These are phyloP conservation scores for Anthophora plumipes DNA, from an alignment of 2,888 invertebrate genomes.

Conservation along the genomic window DNA sequence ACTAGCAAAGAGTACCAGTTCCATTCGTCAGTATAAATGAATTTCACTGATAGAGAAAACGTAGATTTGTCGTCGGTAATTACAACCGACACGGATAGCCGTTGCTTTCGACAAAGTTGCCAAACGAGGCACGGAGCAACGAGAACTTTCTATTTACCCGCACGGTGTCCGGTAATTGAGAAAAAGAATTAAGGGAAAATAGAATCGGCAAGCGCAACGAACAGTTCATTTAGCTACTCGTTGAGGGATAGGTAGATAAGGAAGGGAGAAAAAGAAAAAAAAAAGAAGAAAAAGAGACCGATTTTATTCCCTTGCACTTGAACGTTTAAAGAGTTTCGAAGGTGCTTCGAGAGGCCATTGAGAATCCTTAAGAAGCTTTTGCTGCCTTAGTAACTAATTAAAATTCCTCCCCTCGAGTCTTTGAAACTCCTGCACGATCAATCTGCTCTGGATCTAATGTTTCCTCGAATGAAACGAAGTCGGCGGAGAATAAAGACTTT, in stretches of 20 bases:
- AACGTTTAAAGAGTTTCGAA: slow-evolving; percentile 55
- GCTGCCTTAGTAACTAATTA: slow-evolving; percentile 51
- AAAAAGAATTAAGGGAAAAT: slow-evolving; percentile 42
- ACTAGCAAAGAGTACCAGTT: too few relatives aligned
- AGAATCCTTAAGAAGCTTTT: slow-evolving; percentile 59
- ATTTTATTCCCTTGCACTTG: slow-evolving; percentile 51
- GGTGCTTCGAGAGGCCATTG: slow-evolving; percentile 56
- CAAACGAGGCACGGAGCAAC: not conserved
- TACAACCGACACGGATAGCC: not conserved
- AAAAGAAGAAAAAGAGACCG: not conserved
- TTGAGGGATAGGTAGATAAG: not conserved
- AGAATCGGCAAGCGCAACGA: slow-evolving; percentile 34
- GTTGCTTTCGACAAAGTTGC: slow-evolving; percentile 3
- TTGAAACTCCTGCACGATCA: slow-evolving; percentile 47
- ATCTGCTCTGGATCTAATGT: slow-evolving; percentile 28
- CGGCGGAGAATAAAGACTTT: too few relatives aligned
- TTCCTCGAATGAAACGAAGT: not conserved
- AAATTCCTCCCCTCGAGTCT: slow-evolving; percentile 58
- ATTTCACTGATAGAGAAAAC: not conserved
- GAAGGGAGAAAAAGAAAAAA: not conserved
- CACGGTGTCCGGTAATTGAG: slow-evolving; percentile 45
- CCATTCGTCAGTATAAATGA: not conserved
- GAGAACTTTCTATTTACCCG: slow-evolving; percentile 29
- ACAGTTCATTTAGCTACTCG: slow-evolving; percentile 53
- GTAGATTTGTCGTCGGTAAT: slow-evolving; percentile 7